phyloP scores from a whole-genome alignment of 2,113 vertebrate genomes.

The Callorhinus ursinus region DNA sequence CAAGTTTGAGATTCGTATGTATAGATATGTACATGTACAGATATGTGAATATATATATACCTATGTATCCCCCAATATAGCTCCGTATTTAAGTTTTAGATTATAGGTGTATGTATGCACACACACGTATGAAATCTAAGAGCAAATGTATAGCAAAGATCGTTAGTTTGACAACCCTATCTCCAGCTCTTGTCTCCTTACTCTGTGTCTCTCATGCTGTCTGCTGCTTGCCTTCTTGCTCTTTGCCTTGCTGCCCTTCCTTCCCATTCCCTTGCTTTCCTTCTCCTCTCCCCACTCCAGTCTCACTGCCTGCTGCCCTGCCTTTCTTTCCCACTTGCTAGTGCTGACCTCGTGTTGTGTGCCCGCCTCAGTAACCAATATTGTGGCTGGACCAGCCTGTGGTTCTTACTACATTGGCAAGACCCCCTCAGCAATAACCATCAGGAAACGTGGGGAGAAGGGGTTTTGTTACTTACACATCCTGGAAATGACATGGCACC shows the following conservation, averaged over 20 bases:
- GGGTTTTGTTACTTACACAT: not conserved
- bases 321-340: not conserved
- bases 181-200: not conserved
- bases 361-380: not conserved
- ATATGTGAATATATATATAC: too few species aligned
- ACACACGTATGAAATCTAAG: not conserved
- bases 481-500: not conserved
- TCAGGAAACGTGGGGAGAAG: not conserved
- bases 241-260: not conserved
- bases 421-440: not conserved
- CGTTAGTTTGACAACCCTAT: not conserved
- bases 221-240: not conserved
- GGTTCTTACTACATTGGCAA: not conserved
- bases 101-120: not conserved
- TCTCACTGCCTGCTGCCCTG: too few species aligned
- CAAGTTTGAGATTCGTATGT: not conserved
- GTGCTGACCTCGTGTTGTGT: not conserved
- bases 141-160: not conserved
- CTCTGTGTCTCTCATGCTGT: not conserved
- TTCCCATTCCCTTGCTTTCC: not conserved
- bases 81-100: not conserved
- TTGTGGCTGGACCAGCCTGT: not conserved
- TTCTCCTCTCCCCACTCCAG: not conserved
- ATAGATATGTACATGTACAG: too few species aligned
- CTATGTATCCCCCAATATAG: not conserved